Evolutionary conservation across 2,113 vertebrate species (phyloP), one percentile per base, ranked within the genome.

Genomic region (Uria lomvia): DNA sequence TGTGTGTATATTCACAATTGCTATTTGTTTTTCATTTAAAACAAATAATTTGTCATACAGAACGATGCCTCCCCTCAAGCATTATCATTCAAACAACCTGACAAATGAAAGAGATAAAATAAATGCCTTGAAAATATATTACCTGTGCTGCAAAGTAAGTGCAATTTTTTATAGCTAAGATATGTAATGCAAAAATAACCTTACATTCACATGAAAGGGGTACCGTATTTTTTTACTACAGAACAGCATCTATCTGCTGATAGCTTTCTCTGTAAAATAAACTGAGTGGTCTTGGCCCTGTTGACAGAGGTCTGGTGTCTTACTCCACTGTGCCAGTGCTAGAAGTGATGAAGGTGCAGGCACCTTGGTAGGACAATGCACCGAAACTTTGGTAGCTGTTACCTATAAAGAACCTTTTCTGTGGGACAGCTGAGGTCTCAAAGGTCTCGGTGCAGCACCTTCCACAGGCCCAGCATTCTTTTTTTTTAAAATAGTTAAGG

Each of bases 11-110:
- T 92, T 95, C 90, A 94, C 96, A 88, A 90, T 95, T 90, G 56
- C 88, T 95, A 12, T 92, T 97, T 95, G 96, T 92, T 97, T 96
- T 96, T 80, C 47, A 22, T 94, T 96, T 96, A 90, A 97, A 96
- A 93, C 74, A 81, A 97, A 95, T 66, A 43, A 91, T 94, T 86
- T 95, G 70, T 88, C 71, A 86, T 96, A 38, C 32, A 67, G 67
- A 42, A 43, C 80, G 84, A 88, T 96, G 75, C 88, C 55, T 97
- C 70, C 75, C 55, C 45, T 80, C 84, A 85, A 82, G 91, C 75
- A 32, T 67, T 92, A 77, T 77, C 34, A 40, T 90, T 97, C 91
- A 93, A 96, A 67, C 80, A 92, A 72, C 56, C 53, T 36, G 63
- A 92, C 73, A 95, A 96, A 90, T 88, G 55, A 55, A 85, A 95